Evolutionary conservation across 2,888 invertebrate genomes (phyloP), one percentile per base, ranked within the genome.

Genomic region (Melieria omissa): DNA sequence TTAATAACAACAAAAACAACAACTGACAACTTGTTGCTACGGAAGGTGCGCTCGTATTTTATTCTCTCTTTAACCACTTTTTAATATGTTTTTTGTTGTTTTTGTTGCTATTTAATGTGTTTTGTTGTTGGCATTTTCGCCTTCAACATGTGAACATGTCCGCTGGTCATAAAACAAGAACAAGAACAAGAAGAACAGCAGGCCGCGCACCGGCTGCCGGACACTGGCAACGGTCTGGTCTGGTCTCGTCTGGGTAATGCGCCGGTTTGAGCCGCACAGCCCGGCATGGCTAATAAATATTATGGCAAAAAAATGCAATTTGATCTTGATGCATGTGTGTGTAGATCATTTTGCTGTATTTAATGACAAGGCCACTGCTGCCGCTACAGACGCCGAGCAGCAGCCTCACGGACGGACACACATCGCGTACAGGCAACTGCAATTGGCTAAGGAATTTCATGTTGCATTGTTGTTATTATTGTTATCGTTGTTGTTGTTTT

Each of bases 281-380:
- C 58, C 49, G 58, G 61, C 70, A 52, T 62, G 61, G 65, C 65
- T 71, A 60, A 71, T 71, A 65, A 69, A 69, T 69, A 62, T 55
- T 54, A 57, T 69, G 54, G 63, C 63, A 44, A 44, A 29, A 29
- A 61, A 67, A 71, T 54, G 72, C 71, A 73, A 72, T 69, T 74
- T 55, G 66, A 73, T 74, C 72, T 71, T 74, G 73, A 74, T 72
- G 66, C 69, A 74, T 74, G 70, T 73, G 73, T 67, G 67, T 73
- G 67, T 68, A 74, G 70, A 76, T 74, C 73, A 74, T 66, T 73
- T 70, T 72, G 67, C 45, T 70, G 72, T 47, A 52, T 74, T 57
- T 74, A 74, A 76, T 75, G 77, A 75, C 75, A 75, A 75, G 74
- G 77, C 74, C 72, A 66, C 65, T 65, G 75, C 73, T 74, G 75